phyloP scores from a whole-genome alignment of 2,888 invertebrate genomes.

The Apantesis nais region DNA sequence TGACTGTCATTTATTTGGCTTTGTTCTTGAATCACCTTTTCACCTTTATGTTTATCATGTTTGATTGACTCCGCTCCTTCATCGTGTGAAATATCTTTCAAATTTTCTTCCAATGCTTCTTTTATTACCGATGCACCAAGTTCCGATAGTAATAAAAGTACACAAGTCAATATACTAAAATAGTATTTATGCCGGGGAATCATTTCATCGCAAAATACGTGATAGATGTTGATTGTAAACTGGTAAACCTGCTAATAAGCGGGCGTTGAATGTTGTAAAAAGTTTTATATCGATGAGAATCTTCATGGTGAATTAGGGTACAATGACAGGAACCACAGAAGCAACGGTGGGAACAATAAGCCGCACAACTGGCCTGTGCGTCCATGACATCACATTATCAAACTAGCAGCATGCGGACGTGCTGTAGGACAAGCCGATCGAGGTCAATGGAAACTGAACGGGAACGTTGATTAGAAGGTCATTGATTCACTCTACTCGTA shows the following conservation, averaged over 20 bases:
- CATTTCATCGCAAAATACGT: slow-evolving; percentile 67
- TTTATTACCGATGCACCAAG: slow-evolving; percentile 70
- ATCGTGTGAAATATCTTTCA: slow-evolving; percentile 76
- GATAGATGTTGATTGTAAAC: slow-evolving; percentile 54
- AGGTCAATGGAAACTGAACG: slow-evolving; percentile 69
- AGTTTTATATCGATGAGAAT: slow-evolving; percentile 78
- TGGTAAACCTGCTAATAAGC: slow-evolving; percentile 64
- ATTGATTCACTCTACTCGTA: slow-evolving; percentile 43
- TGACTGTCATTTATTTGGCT: slow-evolving; percentile 74
- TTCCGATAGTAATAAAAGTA: slow-evolving; percentile 60
- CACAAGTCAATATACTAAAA: slow-evolving; percentile 58
- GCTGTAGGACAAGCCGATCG: slow-evolving; percentile 59
- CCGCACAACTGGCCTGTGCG: slow-evolving; percentile 57
- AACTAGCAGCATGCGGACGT: slow-evolving; percentile 55
- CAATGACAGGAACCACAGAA: slow-evolving; percentile 83
- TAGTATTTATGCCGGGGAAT: slow-evolving; percentile 60
- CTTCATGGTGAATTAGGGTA: slow-evolving; percentile 78
- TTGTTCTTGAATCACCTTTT: slow-evolving; percentile 78
- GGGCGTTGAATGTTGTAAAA: slow-evolving; percentile 62
- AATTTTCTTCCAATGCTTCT: slow-evolving; percentile 79
- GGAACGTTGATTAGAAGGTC: slow-evolving; percentile 65
- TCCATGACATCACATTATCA: slow-evolving; percentile 78
- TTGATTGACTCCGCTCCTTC: slow-evolving; percentile 75
- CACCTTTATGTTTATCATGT: slow-evolving; percentile 77
- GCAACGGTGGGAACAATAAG: slow-evolving; percentile 69